A percentile compares a stretch with the other conserved stretches of the same genome.
These are phyloP conservation scores for Myotis brandtii DNA, from an alignment of 2,113 vertebrate species.

Conservation along the genomic window DNA sequence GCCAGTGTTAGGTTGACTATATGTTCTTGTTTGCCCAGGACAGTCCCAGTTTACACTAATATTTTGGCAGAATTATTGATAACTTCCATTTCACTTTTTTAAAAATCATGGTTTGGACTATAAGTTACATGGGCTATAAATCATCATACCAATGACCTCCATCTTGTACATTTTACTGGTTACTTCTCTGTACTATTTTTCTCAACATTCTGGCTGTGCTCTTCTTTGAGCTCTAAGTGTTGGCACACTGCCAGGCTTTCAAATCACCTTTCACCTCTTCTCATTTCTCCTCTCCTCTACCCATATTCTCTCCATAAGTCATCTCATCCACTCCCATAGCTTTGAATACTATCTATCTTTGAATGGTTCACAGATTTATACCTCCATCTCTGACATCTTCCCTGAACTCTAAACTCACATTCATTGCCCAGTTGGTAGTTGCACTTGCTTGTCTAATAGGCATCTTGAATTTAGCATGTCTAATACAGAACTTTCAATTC, in stretches of 20 bases:
- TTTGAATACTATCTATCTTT: background rate
- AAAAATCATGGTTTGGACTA: background rate
- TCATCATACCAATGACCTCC: conserved; percentile 1
- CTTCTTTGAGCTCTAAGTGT: background rate
- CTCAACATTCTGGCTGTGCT: background rate
- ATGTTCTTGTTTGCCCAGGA: conserved; percentile 41
- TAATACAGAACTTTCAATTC: background rate
- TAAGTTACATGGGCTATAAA: conserved; percentile 52
- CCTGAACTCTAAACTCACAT: background rate
- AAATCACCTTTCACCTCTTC: background rate
- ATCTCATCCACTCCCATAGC: background rate
- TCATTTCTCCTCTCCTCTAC: background rate
- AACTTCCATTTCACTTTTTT: conserved; percentile 30
- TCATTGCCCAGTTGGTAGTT: background rate
- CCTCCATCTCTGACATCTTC: background rate
- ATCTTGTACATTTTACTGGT: background rate
- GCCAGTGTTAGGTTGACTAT: background rate
- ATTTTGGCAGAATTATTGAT: conserved; percentile 56
- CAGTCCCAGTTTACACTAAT: background rate
- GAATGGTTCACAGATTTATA: background rate
- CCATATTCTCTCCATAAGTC: background rate
- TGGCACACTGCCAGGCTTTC: background rate
- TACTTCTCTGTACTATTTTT: conserved; percentile 15
- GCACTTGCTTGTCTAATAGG: background rate
- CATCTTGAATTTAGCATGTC: background rate